phyloP scores from a whole-genome alignment of 2,113 vertebrate species.

The Lichenostomus cassidix region DNA sequence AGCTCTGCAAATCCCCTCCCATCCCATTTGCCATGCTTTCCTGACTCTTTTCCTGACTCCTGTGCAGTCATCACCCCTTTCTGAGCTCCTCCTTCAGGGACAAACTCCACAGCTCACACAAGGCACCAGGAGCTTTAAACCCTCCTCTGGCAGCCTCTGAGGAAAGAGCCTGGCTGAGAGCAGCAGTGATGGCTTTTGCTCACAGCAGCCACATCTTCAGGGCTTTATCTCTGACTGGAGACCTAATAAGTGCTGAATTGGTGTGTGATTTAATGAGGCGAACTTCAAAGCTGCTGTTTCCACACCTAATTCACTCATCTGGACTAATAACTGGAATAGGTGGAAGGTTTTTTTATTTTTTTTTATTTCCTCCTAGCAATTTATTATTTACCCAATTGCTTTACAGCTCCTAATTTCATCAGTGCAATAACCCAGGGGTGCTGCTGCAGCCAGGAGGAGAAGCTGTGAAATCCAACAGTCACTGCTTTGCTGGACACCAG shows the following conservation, averaged over 20 bases:
- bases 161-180: background rate
- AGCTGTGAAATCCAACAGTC: background rate
- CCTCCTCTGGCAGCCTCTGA: background rate
- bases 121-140: background rate
- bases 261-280: conserved; percentile 45
- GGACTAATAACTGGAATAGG: conserved; percentile 48
- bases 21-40: background rate
- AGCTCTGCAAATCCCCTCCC: background rate
- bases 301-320: conserved; percentile 61
- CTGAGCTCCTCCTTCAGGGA: background rate
- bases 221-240: conserved; percentile 30
- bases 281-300: conserved; percentile 46
- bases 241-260: conserved; percentile 43
- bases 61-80: background rate
- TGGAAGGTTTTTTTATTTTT: background rate
- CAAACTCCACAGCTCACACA: background rate
- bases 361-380: conserved; percentile 6
- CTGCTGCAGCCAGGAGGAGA: conserved; percentile 22
- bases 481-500: background rate
- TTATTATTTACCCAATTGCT: conserved; percentile 55
- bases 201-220: background rate
- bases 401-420: conserved; percentile 52
- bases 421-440: conserved; percentile 33
- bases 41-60: background rate
- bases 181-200: background rate